These are phyloP conservation scores for Porites rus DNA, from an alignment of 92 coral and sea anemone species.

Conservation along the genomic window DNA sequence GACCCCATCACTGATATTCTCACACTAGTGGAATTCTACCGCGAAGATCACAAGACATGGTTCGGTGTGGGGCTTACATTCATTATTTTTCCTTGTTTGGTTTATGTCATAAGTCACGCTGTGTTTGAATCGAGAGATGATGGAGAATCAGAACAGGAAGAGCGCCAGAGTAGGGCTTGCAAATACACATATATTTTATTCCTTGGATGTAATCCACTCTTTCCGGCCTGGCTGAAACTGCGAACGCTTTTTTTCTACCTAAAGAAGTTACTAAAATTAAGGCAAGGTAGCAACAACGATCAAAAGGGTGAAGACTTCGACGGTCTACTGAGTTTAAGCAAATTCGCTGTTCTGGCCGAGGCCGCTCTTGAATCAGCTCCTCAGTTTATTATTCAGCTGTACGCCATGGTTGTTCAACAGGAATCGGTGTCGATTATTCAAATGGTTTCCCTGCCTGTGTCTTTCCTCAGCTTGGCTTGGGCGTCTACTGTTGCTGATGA, in stretches of 20 bases:
- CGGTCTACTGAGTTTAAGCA: too few species aligned
- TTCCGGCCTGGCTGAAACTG: background rate
- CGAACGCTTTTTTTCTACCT: background rate
- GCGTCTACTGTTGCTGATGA: background rate
- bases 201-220: too few species aligned
- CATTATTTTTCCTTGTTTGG: background rate
- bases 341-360: too few species aligned
- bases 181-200: too few species aligned
- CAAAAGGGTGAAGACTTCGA: too few species aligned
- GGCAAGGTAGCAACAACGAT: too few species aligned
- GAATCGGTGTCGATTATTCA: too few species aligned
- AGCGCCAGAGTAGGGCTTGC: background rate
- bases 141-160: too few species aligned
- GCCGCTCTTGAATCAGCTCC: too few species aligned
- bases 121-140: too few species aligned
- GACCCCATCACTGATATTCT: constrained; percentile 35
- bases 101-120: background rate
- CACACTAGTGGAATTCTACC: constrained; percentile 23
- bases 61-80: constrained; percentile 8
- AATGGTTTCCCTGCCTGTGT: background rate
- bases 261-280: background rate
- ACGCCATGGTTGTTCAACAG: too few species aligned
- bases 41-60: constrained; percentile 26
- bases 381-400: too few species aligned
- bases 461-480: constrained; percentile 10